Evolutionary conservation across 2,888 invertebrate species (phyloP).

Genomic region (Clunio marinus): DNA sequence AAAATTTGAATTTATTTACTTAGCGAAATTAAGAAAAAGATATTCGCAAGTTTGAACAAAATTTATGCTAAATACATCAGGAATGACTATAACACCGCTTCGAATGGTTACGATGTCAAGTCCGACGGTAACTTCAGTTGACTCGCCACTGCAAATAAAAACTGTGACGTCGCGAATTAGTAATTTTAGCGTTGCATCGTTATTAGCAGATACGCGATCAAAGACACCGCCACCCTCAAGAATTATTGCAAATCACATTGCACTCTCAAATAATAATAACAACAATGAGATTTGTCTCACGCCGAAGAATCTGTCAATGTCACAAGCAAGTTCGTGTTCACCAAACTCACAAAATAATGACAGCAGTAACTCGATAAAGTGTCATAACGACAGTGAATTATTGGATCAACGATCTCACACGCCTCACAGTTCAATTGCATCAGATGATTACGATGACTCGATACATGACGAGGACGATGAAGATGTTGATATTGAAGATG

Average conservation of each 20-base stretch:
- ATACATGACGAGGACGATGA: slow-evolving; percentile 51
- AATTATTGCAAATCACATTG: neutral
- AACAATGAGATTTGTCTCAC: slow-evolving; percentile 1
- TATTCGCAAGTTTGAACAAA: neutral
- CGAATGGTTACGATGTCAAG: slow-evolving; percentile 58
- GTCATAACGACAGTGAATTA: neutral
- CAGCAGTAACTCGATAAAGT: slow-evolving; percentile 40
- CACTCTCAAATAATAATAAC: slow-evolving; percentile 2
- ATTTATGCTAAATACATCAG: slow-evolving; percentile 46
- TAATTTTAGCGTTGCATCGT: slow-evolving; percentile 80
- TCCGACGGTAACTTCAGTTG: slow-evolving; percentile 53
- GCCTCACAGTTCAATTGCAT: slow-evolving; percentile 49
- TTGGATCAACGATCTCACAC: slow-evolving; percentile 44
- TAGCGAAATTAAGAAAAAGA: slow-evolving; percentile 39
- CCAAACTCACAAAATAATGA: slow-evolving; percentile 38
- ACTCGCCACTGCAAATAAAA: slow-evolving; percentile 46
- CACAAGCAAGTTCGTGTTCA: slow-evolving; percentile 36
- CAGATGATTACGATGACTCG: slow-evolving; percentile 49
- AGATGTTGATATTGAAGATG: slow-evolving; percentile 76
- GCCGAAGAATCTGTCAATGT: slow-evolving; percentile 28
- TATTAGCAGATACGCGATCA: slow-evolving; percentile 76
- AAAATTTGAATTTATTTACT: neutral
- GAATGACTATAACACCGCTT: slow-evolving; percentile 61
- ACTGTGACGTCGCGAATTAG: slow-evolving; percentile 64
- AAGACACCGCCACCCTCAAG: slow-evolving; percentile 43